phyloP scores from a whole-genome alignment of 2,888 invertebrate genomes.

The Chrysolina americana region DNA sequence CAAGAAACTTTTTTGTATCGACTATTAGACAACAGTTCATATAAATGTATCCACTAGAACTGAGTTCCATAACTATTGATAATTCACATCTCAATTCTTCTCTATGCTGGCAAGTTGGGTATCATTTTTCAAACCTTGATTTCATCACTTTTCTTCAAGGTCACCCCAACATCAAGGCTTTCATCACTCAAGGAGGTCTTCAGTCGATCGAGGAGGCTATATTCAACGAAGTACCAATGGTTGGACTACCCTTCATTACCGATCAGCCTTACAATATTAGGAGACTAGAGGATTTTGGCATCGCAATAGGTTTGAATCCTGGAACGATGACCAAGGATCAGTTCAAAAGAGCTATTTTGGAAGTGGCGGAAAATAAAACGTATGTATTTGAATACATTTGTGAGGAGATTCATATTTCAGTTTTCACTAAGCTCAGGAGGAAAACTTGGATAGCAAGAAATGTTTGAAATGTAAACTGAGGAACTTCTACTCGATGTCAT shows the following conservation, averaged over 20 bases:
- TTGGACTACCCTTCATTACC: conserved; percentile 60
- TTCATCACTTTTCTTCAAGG: conserved; percentile 44
- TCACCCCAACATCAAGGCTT: conserved; percentile 60
- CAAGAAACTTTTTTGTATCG: too few relatives aligned
- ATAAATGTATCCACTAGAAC: too few relatives aligned
- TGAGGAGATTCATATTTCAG: too few relatives aligned
- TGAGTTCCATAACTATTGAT: too few relatives aligned
- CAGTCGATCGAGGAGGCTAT: conserved; percentile 62
- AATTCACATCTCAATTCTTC: too few relatives aligned
- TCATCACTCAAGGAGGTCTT: conserved; percentile 60
- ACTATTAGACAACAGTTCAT: too few relatives aligned
- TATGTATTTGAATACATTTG: conserved; percentile 39
- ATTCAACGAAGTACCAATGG: conserved; percentile 56
- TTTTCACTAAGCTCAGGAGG: too few relatives aligned
- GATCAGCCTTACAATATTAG: conserved; percentile 59
- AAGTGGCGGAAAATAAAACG: conserved; percentile 57
- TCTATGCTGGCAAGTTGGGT: too few relatives aligned
- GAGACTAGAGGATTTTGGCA: conserved; percentile 51
- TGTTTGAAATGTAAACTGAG: too few relatives aligned
- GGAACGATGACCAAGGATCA: conserved; percentile 55
- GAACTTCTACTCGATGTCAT: too few relatives aligned
- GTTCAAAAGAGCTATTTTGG: conserved; percentile 54
- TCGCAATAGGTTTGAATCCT: conserved; percentile 53
- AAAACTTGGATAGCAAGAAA: too few relatives aligned
- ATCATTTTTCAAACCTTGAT: background rate